A percentile compares a stretch with the other conserved stretches of the same genome.
Evolutionary conservation across 2,797 vertebrate genomes (phyloP).

Genomic region (Heterohyrax brucei): DNA sequence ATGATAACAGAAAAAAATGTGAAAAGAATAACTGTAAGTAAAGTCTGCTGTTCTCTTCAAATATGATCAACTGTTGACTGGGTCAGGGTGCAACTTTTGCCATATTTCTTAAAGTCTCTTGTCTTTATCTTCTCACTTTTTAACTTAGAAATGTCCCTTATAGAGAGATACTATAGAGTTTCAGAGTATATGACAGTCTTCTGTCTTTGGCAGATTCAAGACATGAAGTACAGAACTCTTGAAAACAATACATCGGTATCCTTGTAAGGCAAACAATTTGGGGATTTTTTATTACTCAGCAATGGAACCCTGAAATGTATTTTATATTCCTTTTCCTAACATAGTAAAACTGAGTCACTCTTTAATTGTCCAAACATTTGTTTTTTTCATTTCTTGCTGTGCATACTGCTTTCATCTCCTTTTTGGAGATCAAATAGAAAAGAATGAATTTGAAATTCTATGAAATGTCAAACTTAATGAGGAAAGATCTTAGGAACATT

Average conservation of each 20-base stretch:
- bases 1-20: conserved; percentile 46
- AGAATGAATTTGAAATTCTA: background rate
- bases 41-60: background rate
- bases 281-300: background rate
- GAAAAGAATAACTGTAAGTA: conserved; percentile 60
- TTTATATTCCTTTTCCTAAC: background rate
- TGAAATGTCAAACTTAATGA: conserved; percentile 20
- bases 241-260: background rate
- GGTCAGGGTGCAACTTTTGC: background rate
- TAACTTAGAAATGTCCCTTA: background rate
- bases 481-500: background rate
- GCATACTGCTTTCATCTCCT: background rate
- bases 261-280: background rate
- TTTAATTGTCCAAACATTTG: background rate
- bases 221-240: background rate
- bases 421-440: background rate
- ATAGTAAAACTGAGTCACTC: background rate
- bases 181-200: background rate
- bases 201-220: background rate
- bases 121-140: background rate
- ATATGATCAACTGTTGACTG: background rate
- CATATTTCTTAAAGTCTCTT: conserved; percentile 12
- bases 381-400: conserved; percentile 1
- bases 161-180: background rate
- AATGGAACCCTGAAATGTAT: background rate